phyloP scores from a whole-genome alignment of 2,797 vertebrate genomes.

The Oreortyx pictus region DNA sequence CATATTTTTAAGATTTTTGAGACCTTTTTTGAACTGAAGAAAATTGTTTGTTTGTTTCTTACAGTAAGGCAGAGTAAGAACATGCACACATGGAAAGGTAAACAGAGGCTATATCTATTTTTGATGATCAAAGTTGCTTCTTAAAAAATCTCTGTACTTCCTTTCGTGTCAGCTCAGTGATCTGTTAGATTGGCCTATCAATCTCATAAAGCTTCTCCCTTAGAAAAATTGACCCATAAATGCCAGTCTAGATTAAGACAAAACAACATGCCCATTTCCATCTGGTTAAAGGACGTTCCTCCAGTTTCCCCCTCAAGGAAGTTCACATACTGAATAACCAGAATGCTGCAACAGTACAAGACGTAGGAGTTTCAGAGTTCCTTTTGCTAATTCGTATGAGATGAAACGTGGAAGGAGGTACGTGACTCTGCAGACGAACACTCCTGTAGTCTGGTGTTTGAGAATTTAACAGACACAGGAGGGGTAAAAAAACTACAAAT shows the following conservation, averaged over 20 bases:
- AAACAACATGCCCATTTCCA: neutral
- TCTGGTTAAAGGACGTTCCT: neutral
- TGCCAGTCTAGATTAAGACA: conserved; percentile 6
- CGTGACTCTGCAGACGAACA: neutral
- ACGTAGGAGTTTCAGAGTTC: neutral
- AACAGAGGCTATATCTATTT: neutral
- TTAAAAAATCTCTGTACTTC: neutral
- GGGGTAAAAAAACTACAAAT: neutral
- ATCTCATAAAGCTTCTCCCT: neutral
- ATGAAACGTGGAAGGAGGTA: neutral
- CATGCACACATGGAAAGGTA: neutral
- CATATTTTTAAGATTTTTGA: neutral
- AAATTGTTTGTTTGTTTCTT: neutral
- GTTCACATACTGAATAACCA: neutral
- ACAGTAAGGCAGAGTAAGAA: neutral
- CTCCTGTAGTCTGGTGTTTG: neutral
- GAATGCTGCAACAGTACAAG: neutral
- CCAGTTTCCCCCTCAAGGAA: neutral
- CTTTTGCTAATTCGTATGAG: neutral
- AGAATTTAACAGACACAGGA: neutral
- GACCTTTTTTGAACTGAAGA: neutral
- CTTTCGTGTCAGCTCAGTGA: neutral
- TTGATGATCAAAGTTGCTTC: neutral
- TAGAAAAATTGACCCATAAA: conserved; percentile 13
- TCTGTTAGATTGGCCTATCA: neutral